These are phyloP conservation scores for Ochotona princeps DNA, from an alignment of 2,113 vertebrate genomes.

Conservation along the genomic window DNA sequence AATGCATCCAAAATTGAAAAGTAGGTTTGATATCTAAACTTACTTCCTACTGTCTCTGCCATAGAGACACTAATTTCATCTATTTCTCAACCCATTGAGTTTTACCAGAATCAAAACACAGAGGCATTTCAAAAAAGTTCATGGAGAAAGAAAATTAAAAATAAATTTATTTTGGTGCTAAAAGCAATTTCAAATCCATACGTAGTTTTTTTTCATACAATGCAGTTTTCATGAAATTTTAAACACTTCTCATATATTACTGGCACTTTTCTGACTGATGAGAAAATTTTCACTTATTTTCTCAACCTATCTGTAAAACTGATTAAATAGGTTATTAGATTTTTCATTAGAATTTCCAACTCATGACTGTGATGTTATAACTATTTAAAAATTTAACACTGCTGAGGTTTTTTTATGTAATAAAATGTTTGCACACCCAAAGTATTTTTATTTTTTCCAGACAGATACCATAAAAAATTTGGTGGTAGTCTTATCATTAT, in stretches of 20 bases:
- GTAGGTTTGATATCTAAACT: neutral
- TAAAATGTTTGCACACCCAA: neutral
- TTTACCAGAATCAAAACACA: neutral
- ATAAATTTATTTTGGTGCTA: too few species aligned
- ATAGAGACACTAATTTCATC: neutral
- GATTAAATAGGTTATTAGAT: slow-evolving; percentile 14
- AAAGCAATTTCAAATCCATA: too few species aligned
- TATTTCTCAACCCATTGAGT: neutral
- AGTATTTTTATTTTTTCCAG: neutral
- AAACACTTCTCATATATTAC: too few species aligned
- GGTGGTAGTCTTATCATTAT: neutral
- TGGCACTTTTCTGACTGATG: neutral
- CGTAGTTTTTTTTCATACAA: too few species aligned
- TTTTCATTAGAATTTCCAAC: slow-evolving; percentile 43
- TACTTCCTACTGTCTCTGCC: neutral
- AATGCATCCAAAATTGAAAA: neutral
- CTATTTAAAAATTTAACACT: slow-evolving; percentile 31
- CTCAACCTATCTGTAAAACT: slow-evolving; percentile 9
- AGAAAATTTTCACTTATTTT: slow-evolving; percentile 31
- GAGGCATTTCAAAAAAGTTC: too few species aligned
- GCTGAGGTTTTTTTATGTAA: neutral
- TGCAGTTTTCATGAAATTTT: too few species aligned
- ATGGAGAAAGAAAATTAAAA: too few species aligned
- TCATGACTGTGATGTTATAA: neutral
- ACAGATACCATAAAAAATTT: neutral